Evolutionary conservation across 2,113 vertebrate species (phyloP), one percentile per base, ranked within the genome.

Genomic region (Tetrax tetrax): DNA sequence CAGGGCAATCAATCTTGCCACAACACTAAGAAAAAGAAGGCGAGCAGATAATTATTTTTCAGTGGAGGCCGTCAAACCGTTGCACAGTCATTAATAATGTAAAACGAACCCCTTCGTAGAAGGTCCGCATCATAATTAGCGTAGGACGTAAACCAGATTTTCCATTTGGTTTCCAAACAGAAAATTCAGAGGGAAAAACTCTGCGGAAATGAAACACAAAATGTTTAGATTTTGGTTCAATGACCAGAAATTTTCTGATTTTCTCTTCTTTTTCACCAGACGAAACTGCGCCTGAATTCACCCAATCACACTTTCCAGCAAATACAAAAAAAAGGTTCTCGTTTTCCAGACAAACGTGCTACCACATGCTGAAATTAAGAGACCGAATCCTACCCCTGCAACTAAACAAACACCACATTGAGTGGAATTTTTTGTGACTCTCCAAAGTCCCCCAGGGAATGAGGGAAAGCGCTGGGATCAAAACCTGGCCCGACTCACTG

Each of bases 401-500:
- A 60, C 56, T 65, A 17, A 71, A 48, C 33, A 25, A 63, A 50
- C 48, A 60, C 23, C 53, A 47, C 0, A 0, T 5, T 1, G 18
- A 65, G 41, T 0, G n/a, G 43, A 71, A 74, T 64, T 70, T 60
- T 54, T 54, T 68, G 51, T 76, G 87, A 87, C 25, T 63, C 28
- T 63, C 68, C 13, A 0, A 56, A 64, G 61, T 25, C 28, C 41
- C 12, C 11, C 45, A 59, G 47, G 33, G 59, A 90, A 92, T 0
- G 4, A 64, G 22, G 37, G 57, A 38, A 95, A 94, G 27, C 0
- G 0, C n/a, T n/a, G 57, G 50, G 50, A 91, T 33, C 70, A 72
- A 78, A 79, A 76, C n/a, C 12, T 53, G 43, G 60, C 27, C 0
- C 0, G 47, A 74, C 29, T 66, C 0, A 0, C 45, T 35, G 29